A percentile compares a stretch with the other conserved stretches of the same genome.
Conservation (phyloP, 2,113 vertebrate species). For the Osmerus mordax region DNA sequence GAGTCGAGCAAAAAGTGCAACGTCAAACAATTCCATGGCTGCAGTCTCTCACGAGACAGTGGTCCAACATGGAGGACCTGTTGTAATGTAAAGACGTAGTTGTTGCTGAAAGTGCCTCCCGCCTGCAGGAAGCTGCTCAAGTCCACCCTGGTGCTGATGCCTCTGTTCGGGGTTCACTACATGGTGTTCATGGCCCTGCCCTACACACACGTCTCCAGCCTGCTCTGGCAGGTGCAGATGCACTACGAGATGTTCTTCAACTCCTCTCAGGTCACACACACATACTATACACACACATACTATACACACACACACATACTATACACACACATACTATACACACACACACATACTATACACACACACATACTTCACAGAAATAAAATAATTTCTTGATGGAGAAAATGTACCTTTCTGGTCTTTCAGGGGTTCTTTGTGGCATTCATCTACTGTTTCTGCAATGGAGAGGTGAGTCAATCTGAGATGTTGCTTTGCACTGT, state of each 20-base stretch:
- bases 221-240: slow-evolving; percentile 84
- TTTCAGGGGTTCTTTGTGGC: slow-evolving; percentile 80
- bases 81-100: neutral
- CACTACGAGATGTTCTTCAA: slow-evolving; percentile 87
- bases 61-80: too few relatives aligned
- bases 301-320: slow-evolving; percentile 1
- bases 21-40: too few relatives aligned
- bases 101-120: neutral
- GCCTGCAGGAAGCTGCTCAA: slow-evolving; percentile 76
- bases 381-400: neutral
- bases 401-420: neutral
- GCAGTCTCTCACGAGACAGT: neutral
- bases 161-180: slow-evolving; percentile 82
- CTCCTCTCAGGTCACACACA: slow-evolving; percentile 73
- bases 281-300: too few relatives aligned
- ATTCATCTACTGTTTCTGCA: slow-evolving; percentile 84
- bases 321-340: too few relatives aligned
- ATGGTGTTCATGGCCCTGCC: slow-evolving; percentile 82
- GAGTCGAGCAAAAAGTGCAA: too few relatives aligned
- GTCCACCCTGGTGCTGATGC: slow-evolving; percentile 81
- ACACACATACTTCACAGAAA: neutral
- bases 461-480: slow-evolving; percentile 73
- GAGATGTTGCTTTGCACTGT: neutral
- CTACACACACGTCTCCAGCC: slow-evolving; percentile 75
- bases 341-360: neutral